These are phyloP conservation scores for Brachycybe producta DNA, from an alignment of 2,888 invertebrate species.

Conservation along the genomic window DNA sequence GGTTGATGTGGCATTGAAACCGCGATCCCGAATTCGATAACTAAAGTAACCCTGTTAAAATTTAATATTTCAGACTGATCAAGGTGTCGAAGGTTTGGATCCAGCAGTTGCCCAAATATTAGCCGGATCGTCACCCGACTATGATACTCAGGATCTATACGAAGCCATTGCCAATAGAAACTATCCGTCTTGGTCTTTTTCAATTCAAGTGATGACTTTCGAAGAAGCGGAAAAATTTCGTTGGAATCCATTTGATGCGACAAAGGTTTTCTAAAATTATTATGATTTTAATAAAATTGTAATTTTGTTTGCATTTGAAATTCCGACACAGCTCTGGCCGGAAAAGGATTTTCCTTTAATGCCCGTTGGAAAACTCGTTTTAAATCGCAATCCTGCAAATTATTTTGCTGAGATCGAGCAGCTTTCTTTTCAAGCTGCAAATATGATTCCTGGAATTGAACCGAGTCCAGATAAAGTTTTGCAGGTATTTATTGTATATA, in stretches of 20 bases:
- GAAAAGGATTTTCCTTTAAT: constrained; percentile 40
- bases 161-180: constrained; percentile 33
- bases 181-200: constrained; percentile 38
- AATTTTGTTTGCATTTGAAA: no score
- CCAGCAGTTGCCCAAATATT: constrained; percentile 28
- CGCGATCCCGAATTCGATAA: not conserved
- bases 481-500: constrained; percentile 29
- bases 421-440: constrained; percentile 38
- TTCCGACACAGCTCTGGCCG: constrained; percentile 37
- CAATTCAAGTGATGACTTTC: constrained; percentile 37
- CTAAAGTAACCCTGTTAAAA: no score
- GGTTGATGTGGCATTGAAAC: not conserved
- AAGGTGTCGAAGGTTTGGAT: constrained; percentile 37
- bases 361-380: constrained; percentile 39
- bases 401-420: constrained; percentile 42
- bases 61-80: constrained; percentile 30
- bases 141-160: constrained; percentile 33
- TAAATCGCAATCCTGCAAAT: constrained; percentile 41
- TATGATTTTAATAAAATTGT: no score
- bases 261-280: constrained; percentile 28
- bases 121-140: constrained; percentile 33
- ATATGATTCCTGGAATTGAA: constrained; percentile 41
- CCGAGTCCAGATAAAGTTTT: constrained; percentile 42
- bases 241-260: constrained; percentile 40
- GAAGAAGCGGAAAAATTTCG: constrained; percentile 33